phyloP scores from a whole-genome alignment of 53 echinoderm and acorn worm species.

The Holothuria leucospilota region DNA sequence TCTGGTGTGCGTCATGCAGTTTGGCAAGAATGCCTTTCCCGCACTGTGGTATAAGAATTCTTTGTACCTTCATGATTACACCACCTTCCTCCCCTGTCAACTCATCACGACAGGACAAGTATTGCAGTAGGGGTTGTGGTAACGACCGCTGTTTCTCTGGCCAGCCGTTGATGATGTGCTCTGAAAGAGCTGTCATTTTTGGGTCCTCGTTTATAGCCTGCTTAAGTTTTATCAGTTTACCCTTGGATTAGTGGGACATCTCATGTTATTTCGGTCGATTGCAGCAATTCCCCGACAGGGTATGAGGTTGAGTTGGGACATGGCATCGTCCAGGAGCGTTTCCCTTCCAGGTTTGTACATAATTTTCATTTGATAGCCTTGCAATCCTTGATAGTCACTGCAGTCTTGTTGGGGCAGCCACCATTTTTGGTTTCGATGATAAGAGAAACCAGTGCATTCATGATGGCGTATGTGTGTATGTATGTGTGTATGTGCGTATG shows the following conservation, averaged over 20 bases:
- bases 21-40: neutral
- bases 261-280: neutral
- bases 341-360: slow-evolving; percentile 72
- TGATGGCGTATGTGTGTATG: too few species aligned
- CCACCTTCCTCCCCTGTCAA: slow-evolving; percentile 54
- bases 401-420: slow-evolving; percentile 66
- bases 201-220: neutral
- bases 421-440: too few species aligned
- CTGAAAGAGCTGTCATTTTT: neutral
- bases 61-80: slow-evolving; percentile 48
- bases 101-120: slow-evolving; percentile 61
- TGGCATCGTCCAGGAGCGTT: slow-evolving; percentile 66
- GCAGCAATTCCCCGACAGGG: neutral
- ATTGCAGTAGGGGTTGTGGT: slow-evolving; percentile 39
- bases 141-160: too few species aligned
- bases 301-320: slow-evolving; percentile 68
- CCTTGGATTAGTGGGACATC: slow-evolving; percentile 52
- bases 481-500: too few species aligned
- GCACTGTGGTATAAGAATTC: slow-evolving; percentile 57
- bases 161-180: slow-evolving; percentile 8
- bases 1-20: too few species aligned
- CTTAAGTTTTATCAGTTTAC: slow-evolving; percentile 33
- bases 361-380: slow-evolving; percentile 62
- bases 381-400: slow-evolving; percentile 60
- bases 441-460: too few species aligned